Conservation (phyloP, 1,140 invertebrate genomes). For the Physella acuta region DNA sequence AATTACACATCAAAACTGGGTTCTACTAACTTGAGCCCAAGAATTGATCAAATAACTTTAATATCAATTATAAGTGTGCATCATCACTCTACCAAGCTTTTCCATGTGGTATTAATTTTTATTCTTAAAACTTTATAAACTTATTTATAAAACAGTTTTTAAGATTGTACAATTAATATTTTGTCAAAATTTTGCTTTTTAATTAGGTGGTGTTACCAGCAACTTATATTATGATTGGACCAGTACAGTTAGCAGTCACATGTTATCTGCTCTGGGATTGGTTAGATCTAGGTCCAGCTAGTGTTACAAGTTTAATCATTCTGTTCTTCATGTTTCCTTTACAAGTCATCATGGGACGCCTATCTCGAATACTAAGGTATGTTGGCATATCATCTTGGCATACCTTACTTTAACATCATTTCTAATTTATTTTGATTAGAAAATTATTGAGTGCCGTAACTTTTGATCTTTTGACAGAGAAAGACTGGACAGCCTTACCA, state of each 20-base stretch:
- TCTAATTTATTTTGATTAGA: too few relatives aligned
- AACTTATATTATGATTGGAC: conserved; percentile 66
- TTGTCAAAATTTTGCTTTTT: conserved; percentile 6
- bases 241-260: conserved; percentile 69
- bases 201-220: conserved; percentile 54
- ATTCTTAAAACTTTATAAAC: too few relatives aligned
- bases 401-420: background rate
- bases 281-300: conserved; percentile 68
- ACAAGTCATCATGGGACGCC: conserved; percentile 74
- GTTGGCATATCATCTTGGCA: background rate
- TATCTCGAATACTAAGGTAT: conserved; percentile 67
- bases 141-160: too few relatives aligned
- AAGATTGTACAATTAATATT: too few relatives aligned
- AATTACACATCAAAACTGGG: too few relatives aligned
- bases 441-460: too few relatives aligned
- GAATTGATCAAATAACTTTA: too few relatives aligned
- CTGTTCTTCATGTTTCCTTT: conserved; percentile 79
- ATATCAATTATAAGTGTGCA: too few relatives aligned
- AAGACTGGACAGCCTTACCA: conserved; percentile 27
- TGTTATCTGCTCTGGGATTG: conserved; percentile 74
- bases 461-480: conserved; percentile 27
- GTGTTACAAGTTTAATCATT: conserved; percentile 73
- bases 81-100: too few relatives aligned
- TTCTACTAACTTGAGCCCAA: too few relatives aligned
- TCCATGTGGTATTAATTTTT: too few relatives aligned